phyloP scores from a whole-genome alignment of 2,797 vertebrate genomes.

The Pangasius mekongensis region DNA sequence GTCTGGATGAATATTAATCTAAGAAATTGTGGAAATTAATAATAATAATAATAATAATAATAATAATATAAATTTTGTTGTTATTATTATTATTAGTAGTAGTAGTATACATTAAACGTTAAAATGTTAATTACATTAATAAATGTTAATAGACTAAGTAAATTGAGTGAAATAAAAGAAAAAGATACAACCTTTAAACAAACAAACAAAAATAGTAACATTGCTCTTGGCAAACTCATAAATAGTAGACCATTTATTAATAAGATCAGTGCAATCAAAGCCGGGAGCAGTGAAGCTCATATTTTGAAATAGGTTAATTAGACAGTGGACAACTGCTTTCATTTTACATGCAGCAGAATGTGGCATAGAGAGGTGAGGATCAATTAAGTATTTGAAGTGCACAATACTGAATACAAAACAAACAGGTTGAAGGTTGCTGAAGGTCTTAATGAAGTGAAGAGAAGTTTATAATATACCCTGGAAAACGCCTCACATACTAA shows the following conservation, averaged over 20 bases:
- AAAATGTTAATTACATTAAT: too few species aligned
- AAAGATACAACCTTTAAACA: neutral
- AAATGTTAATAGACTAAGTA: too few species aligned
- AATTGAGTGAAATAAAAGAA: neutral
- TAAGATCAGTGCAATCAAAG: constrained; percentile 7
- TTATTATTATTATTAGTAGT: too few species aligned
- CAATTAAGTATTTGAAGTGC: constrained; percentile 8
- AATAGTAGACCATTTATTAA: constrained; percentile 17
- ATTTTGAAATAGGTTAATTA: constrained; percentile 36
- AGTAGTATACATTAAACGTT: too few species aligned
- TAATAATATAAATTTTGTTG: too few species aligned
- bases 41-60: too few species aligned
- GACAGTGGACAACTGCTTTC: constrained; percentile 1
- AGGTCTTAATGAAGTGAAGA: constrained; percentile 20
- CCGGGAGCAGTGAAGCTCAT: constrained; percentile 9
- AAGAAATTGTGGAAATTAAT: too few species aligned
- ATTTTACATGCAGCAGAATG: constrained; percentile 2
- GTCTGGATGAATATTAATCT: too few species aligned
- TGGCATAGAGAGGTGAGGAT: neutral
- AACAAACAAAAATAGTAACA: neutral
- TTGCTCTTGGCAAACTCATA: constrained; percentile 8
- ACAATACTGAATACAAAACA: constrained; percentile 16
- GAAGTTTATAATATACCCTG: constrained; percentile 16
- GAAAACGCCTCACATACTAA: neutral
- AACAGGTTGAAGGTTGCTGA: neutral